Conservation (phyloP, 2,797 vertebrate genomes). For the Trematomus bernacchii region DNA sequence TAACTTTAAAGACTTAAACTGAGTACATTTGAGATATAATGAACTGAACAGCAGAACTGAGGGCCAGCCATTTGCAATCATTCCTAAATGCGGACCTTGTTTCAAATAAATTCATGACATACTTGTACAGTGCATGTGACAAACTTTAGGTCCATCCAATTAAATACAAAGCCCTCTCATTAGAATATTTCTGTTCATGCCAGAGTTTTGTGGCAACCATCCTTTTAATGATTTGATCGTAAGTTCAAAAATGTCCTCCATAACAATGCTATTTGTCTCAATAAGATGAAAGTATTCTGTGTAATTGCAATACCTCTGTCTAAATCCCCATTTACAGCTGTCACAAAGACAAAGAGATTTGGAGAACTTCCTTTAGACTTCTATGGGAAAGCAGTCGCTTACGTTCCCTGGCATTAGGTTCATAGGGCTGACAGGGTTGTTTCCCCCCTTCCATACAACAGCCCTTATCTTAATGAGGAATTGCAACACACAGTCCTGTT, state of each 20-base stretch:
- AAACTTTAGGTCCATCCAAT: constrained; percentile 56
- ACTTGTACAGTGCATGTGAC: constrained; percentile 43
- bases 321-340: constrained; percentile 59
- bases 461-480: constrained; percentile 91
- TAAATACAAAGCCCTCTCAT: constrained; percentile 58
- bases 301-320: constrained; percentile 55
- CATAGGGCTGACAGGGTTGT: constrained; percentile 80
- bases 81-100: constrained; percentile 23
- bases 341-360: constrained; percentile 54
- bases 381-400: constrained; percentile 80
- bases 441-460: constrained; percentile 76
- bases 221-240: constrained; percentile 64
- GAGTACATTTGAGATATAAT: constrained; percentile 50
- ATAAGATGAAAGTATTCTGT: constrained; percentile 34
- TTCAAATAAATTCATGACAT: constrained; percentile 41
- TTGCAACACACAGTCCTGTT: constrained; percentile 88
- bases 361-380: constrained; percentile 37
- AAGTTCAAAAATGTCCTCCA: constrained; percentile 28
- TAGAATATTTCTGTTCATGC: constrained; percentile 52
- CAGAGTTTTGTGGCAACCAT: constrained; percentile 36
- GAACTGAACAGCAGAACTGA: constrained; percentile 40
- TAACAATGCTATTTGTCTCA: constrained; percentile 48
- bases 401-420: constrained; percentile 77
- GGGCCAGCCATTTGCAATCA: constrained; percentile 22
- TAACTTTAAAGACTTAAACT: constrained; percentile 38